A percentile compares a stretch with the other conserved stretches of the same genome.
Evolutionary conservation across 2,797 vertebrate genomes (phyloP).

Genomic region (Pangasius mekongensis): DNA sequence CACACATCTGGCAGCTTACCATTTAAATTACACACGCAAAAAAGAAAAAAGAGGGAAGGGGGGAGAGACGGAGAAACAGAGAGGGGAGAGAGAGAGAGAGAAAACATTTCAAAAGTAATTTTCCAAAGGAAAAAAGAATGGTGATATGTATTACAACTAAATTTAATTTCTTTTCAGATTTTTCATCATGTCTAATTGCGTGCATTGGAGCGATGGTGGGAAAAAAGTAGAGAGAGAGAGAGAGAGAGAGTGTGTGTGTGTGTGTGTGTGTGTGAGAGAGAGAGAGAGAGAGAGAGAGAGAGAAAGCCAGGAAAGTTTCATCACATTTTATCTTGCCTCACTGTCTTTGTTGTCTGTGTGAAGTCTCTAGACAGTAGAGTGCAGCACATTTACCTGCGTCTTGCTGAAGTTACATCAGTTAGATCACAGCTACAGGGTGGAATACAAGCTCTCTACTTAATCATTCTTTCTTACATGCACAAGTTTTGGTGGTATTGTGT

Average conservation of each 20-base stretch:
- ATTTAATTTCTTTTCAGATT: conserved; percentile 90
- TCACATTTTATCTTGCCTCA: conserved; percentile 50
- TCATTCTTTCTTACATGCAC: conserved; percentile 3
- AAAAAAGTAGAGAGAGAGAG: conserved; percentile 71
- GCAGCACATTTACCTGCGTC: conserved; percentile 49
- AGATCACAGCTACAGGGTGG: conserved; percentile 12
- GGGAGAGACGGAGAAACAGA: conserved; percentile 70
- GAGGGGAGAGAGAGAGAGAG: conserved; percentile 61
- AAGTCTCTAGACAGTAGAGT: conserved; percentile 53
- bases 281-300: conserved; percentile 20
- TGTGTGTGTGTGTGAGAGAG: conserved; percentile 5
- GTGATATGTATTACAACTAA: conserved; percentile 87
- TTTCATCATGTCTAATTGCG: conserved; percentile 89
- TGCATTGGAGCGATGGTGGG: conserved; percentile 73
- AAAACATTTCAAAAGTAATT: conserved; percentile 91
- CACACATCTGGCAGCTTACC: conserved; percentile 99
- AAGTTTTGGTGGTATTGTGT: background rate
- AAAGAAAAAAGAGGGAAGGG: conserved; percentile 72
- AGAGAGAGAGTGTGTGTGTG: conserved; percentile 34
- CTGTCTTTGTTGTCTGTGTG: conserved; percentile 57
- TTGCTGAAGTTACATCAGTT: conserved; percentile 45
- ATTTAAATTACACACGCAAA: conserved; percentile 96
- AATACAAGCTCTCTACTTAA: conserved; percentile 7
- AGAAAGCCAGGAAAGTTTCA: conserved; percentile 52
- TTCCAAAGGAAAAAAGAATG: conserved; percentile 86